Evolutionary conservation across 1,140 invertebrate species (phyloP).

Genomic region (Planococcus citri): DNA sequence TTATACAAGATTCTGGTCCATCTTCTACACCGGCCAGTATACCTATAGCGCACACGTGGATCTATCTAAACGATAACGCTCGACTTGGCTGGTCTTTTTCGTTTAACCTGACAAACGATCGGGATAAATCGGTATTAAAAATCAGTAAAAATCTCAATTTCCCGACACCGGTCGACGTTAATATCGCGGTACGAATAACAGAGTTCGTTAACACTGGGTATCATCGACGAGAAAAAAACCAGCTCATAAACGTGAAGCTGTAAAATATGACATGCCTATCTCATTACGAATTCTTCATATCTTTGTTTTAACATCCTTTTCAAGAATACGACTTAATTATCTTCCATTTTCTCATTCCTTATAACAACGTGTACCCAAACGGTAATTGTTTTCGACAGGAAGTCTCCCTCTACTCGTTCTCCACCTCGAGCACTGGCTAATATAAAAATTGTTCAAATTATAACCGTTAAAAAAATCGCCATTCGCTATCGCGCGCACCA

Average conservation of each 20-base stretch:
- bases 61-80: too few relatives aligned
- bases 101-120: too few relatives aligned
- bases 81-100: too few relatives aligned
- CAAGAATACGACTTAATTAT: constrained; percentile 7
- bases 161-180: not conserved
- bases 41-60: too few relatives aligned
- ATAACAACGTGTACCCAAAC: not conserved
- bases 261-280: constrained; percentile 7
- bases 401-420: not conserved
- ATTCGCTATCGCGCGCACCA: too few relatives aligned
- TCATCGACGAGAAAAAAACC: not conserved
- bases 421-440: too few relatives aligned
- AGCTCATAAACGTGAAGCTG: constrained; percentile 6
- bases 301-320: constrained; percentile 7
- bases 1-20: too few relatives aligned
- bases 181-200: not conserved
- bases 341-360: constrained; percentile 1
- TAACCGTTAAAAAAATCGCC: too few relatives aligned
- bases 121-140: too few relatives aligned
- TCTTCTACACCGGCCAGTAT: too few relatives aligned
- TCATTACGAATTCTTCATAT: constrained; percentile 3
- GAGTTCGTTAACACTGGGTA: not conserved
- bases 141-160: not conserved
- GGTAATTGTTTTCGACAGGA: constrained; percentile 6
- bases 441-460: too few relatives aligned